Base-by-base conservation (phyloP, 2,888 invertebrate species). In the Nomada fucata region DNA sequence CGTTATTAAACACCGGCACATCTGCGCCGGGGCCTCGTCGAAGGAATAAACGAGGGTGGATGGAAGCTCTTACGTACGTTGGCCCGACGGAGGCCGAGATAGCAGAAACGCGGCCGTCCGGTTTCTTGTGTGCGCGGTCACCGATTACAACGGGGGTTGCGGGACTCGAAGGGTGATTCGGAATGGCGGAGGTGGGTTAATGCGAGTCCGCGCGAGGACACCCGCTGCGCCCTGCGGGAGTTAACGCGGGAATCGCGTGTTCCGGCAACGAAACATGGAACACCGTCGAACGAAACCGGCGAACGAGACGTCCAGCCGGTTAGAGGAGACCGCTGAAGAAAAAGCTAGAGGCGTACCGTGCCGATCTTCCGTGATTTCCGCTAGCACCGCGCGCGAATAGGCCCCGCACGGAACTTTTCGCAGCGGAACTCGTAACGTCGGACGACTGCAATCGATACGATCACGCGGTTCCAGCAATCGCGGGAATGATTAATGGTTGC, bases 181-280 rank as follows among this genome's bases (percentile, higher is more conserved):
- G 53, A 59, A 72, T 9, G 75, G 79, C 70, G 86, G 88, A 86
- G 90, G 89, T 88, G 88, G 90, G 89, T 91, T 92, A 92, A 92
- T 91, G 91, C 84, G 87, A 91, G 90, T 90, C 89, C 90, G 89
- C 87, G 90, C 90, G 91, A 91, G 91, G 91, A 92, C 91, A 91
- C 93, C 92, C 90, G 91, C 92, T 92, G 92, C 83, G 91, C 91
- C 82, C 91, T 88, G 90, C 91, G 90, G 92, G 92, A 89, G 91
- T 90, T 93, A 93, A 93, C 93, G 93, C 91, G 91, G 91, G 90
- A 92, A 93, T 93, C 92, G 93, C 93, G 93, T 93, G 93, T 90
- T 90, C 87, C 73, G 74, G 67, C 78, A 74, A 76, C 78, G 79
- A 86, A 87, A 82, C 86, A 83, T 82, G 85, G 76, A 83, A 83